Evolutionary conservation across 1,140 invertebrate genomes (phyloP).

Genomic region (Tribolium castaneum): DNA sequence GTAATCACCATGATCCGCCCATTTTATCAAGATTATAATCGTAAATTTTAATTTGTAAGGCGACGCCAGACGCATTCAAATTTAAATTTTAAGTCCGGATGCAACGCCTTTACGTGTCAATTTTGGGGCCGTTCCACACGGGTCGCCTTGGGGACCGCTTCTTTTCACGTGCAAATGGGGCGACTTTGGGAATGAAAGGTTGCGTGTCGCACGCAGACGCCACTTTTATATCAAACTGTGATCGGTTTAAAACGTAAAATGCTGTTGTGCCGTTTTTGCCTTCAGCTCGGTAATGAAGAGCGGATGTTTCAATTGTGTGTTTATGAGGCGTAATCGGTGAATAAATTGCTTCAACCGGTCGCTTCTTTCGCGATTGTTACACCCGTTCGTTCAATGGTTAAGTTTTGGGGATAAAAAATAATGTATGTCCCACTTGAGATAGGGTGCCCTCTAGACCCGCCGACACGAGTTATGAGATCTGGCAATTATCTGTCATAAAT

Average conservation of each 20-base stretch:
- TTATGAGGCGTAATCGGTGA: conserved; percentile 37
- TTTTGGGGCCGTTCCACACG: background rate
- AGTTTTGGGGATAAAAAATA: too few relatives aligned
- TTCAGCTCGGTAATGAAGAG: background rate
- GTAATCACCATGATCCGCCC: conserved; percentile 8
- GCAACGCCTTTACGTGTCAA: conserved; percentile 8
- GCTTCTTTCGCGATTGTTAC: background rate
- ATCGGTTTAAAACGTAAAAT: too few relatives aligned
- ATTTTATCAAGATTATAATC: conserved; percentile 26
- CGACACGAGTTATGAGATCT: too few relatives aligned
- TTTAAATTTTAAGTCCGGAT: conserved; percentile 25
- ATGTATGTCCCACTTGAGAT: too few relatives aligned
- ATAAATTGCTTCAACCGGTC: conserved; percentile 38
- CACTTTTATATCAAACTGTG: too few relatives aligned
- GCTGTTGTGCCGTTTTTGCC: background rate
- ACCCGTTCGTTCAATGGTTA: too few relatives aligned
- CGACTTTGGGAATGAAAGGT: background rate
- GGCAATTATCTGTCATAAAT: background rate
- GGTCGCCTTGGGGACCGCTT: background rate
- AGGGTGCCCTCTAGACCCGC: too few relatives aligned
- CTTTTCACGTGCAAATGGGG: background rate
- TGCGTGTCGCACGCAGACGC: background rate
- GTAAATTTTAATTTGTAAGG: conserved; percentile 18
- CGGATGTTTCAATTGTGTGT: conserved; percentile 39
- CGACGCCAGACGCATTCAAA: conserved; percentile 12